Evolutionary conservation across 2,888 invertebrate genomes (phyloP), one percentile per base, ranked within the genome.

Genomic region (Monochamus alternatus): DNA sequence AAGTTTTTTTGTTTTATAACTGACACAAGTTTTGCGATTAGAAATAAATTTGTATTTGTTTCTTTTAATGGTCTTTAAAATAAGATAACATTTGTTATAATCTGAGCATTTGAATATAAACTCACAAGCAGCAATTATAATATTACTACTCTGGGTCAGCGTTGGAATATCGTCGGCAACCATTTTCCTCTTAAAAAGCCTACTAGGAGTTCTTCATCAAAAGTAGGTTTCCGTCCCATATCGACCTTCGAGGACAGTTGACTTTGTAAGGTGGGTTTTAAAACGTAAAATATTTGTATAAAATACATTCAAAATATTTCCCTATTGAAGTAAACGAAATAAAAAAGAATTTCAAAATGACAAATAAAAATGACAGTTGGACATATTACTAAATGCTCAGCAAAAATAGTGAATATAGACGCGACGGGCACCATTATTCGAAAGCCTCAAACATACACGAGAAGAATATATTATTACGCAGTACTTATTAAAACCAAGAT

Each of bases 61-160:
- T 14, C 44, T 63, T 63, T 63, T 63, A 5, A 63, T 12, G 14
- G 63, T 43, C 14, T 9, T 63, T 38, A 63, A 43, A 63, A 63
- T 63, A 43, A 3, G 3, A 43, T 63, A 63, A 43, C 63, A 63
- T 63, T 63, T 63, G 14, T 63, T 63, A 43, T 63, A 63, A n/a
- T 63, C 43, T 3, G 43, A 12, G n/a, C 12, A 63, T 4, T 38
- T 5, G n/a, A 63, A 63, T 43, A 44, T 8, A 44, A 43, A 38
- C 38, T 63, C 12, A 63, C 63, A 63, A 7, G 63, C 63, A 12
- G 63, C 63, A 63, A 44, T 43, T n/a, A 63, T 14, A n/a, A 58
- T 30, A 63, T 63, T 38, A 43, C 63, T 63, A 63, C 14, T 14
- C n/a, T 43, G 63, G 7, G 63, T 63, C 14, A 63, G 38, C 4